Percentiles rank a stretch among this genome's conserved stretches.
Evolutionary conservation across 2,113 vertebrate species (phyloP).

Genomic region (Oplegnathus fasciatus): DNA sequence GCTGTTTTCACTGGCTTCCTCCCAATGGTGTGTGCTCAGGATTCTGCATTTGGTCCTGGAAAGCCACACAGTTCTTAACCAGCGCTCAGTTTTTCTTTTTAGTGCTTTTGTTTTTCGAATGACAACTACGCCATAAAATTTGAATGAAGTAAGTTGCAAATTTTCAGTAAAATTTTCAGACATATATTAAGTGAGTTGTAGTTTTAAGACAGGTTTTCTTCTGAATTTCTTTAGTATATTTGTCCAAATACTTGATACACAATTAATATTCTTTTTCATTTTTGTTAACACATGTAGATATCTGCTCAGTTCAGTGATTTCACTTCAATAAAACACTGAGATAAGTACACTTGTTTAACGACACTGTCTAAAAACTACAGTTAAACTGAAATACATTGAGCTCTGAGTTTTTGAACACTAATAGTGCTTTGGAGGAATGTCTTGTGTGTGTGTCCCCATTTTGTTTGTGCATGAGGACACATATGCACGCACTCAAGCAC

Average conservation of each 20-base stretch:
- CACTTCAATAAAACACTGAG: neutral
- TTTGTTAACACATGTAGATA: neutral
- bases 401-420: neutral
- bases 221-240: neutral
- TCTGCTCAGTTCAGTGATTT: neutral
- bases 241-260: neutral
- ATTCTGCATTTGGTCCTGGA: conserved; percentile 50
- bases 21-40: conserved; percentile 32
- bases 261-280: neutral
- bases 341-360: neutral
- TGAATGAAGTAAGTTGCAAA: conserved; percentile 60
- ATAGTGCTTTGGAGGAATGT: neutral
- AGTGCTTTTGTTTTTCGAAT: neutral
- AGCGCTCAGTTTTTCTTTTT: neutral
- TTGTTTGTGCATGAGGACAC: too few relatives aligned
- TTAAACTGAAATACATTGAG: neutral
- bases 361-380: neutral
- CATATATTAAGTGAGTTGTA: neutral
- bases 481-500: too few relatives aligned
- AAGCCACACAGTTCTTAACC: conserved; percentile 18
- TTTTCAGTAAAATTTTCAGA: neutral
- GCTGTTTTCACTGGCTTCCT: conserved; percentile 76
- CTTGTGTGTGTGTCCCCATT: neutral
- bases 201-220: neutral
- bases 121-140: neutral